Percentiles rank a stretch among this genome's conserved stretches.
Conservation (phyloP, 2,797 vertebrate species). For the Poecilia picta region DNA sequence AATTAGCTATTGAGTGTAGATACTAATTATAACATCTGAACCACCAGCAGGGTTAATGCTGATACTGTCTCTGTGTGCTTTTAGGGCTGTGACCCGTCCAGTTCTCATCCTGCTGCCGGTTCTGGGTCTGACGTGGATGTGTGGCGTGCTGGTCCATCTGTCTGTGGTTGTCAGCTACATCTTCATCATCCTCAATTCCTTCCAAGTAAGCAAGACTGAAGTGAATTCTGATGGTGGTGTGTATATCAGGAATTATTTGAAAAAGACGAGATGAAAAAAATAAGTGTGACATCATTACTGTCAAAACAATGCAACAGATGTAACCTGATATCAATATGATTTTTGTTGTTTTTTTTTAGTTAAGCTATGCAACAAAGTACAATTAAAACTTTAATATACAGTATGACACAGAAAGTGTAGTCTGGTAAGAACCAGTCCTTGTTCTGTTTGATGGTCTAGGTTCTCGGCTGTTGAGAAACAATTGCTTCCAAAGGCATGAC, state of each 20-base stretch:
- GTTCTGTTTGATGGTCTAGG: too few relatives aligned
- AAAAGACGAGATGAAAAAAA: not conserved
- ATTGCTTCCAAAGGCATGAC: too few relatives aligned
- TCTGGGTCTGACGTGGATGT: conserved; percentile 93
- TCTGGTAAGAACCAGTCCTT: too few relatives aligned
- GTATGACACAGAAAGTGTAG: not conserved
- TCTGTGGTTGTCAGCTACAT: conserved; percentile 85
- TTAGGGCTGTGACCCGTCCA: conserved; percentile 89
- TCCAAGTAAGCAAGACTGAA: conserved; percentile 85
- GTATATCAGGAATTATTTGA: not conserved
- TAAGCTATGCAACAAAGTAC: not conserved
- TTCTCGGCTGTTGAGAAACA: too few relatives aligned
- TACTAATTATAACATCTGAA: not conserved
- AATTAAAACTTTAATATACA: not conserved
- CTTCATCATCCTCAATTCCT: conserved; percentile 89
- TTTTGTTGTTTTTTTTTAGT: not conserved
- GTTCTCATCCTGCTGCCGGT: conserved; percentile 89
- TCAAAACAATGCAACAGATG: not conserved
- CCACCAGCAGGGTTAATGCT: not conserved
- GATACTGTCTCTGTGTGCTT: conserved; percentile 5
- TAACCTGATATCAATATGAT: not conserved
- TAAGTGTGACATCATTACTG: not conserved
- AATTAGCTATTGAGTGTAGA: too few relatives aligned
- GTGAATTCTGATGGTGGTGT: not conserved
- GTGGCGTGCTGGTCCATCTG: conserved; percentile 89